Base-by-base conservation (phyloP, 1,140 invertebrate species). In the Caerostris extrusa region DNA sequence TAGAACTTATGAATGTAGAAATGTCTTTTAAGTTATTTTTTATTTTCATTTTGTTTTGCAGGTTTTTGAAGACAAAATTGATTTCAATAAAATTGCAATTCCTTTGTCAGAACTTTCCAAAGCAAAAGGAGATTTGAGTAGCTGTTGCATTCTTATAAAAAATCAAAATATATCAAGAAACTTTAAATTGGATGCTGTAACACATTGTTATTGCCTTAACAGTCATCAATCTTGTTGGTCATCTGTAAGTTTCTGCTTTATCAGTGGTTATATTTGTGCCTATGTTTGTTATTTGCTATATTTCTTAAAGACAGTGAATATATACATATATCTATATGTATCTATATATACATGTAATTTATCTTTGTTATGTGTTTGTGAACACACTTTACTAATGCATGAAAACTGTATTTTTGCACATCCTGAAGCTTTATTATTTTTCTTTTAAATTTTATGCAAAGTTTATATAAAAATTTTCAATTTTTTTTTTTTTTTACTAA, bases 31-130 rank as follows among this genome's bases (percentile, higher is more conserved):
- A 7, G 12, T 14, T 67, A 67, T 67, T 67, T 67, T 14, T 3
- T n/a, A 4, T 14, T 57, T 90, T 58, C 82, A 61, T 83, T 92
- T 94, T 19, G 94, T 97, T 97, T 50, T 87, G n/a, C 96, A 98
- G 97, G 97, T 98, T 58, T 98, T 98, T 95, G 97, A 97, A 94
- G 98, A 98, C 94, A 98, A 97, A 96, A 97, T 98, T 69, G 98
- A 98, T 95, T 98, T 97, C 95, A 97, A 97, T 14, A 97, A 97
- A 95, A 97, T 98, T 95, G 97, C 97, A 3, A 96, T 98, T 61
- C 97, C 97, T 94, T 97, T 98, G 95, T 98, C 98, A 7, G 97
- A 98, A 96, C 96, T 98, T 95, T 97, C 97, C 6, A 98, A 98
- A 96, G 96, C 97, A 50, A 97, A 97, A 71, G 97, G 97, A 89